Conservation (phyloP, 53 echinoderm and acorn worm genomes). For the Arbacia lixula region DNA sequence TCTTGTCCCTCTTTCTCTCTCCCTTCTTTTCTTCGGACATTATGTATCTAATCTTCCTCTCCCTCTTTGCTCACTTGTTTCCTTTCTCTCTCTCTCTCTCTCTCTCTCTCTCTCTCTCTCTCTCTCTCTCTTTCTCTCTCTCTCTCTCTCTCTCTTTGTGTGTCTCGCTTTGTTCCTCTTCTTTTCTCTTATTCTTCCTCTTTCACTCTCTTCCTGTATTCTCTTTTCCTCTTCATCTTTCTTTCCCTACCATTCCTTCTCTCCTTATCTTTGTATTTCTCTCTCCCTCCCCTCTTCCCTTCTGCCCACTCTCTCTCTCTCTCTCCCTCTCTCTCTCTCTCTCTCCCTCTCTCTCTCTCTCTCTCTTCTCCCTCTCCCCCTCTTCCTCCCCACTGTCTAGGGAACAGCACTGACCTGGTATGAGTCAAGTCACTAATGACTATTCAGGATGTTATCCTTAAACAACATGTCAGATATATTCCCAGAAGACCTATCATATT, state of each 20-base stretch:
- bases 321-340: not conserved
- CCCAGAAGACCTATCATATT: no score
- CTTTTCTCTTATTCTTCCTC: not conserved
- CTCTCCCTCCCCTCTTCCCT: not conserved
- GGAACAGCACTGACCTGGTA: not conserved
- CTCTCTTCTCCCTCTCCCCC: no score
- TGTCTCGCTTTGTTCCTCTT: not conserved
- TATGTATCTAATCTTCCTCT: not conserved
- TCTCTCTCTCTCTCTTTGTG: not conserved
- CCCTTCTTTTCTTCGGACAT: no score
- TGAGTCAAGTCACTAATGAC: conserved; percentile 39
- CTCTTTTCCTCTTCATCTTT: not conserved
- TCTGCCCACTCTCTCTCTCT: not conserved
- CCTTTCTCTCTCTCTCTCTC: not conserved
- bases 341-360: not conserved
- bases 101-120: conserved; percentile 5
- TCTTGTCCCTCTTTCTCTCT: no score
- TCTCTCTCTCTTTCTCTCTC: not conserved
- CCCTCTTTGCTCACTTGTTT: not conserved
- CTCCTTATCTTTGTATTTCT: not conserved
- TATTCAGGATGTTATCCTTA: conserved; percentile 44
- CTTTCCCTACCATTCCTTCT: not conserved
- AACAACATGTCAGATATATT: conserved; percentile 24
- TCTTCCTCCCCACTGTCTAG: not conserved
- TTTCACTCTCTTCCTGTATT: not conserved